Conservation (phyloP, 2,113 vertebrate species). For the Pelobates fuscus region DNA sequence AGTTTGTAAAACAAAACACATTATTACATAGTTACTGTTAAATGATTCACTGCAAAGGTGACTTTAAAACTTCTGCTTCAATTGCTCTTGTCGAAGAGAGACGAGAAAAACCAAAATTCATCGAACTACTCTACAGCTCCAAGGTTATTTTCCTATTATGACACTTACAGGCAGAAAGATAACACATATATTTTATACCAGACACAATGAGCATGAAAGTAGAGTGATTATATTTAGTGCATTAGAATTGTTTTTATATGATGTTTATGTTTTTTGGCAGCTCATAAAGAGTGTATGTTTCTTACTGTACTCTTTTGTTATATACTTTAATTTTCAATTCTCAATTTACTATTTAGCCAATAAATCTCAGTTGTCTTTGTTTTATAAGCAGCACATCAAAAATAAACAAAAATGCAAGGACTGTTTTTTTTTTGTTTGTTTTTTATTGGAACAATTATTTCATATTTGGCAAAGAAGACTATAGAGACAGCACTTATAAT, state of each 20-base stretch:
- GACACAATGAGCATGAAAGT: not conserved
- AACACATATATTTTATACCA: not conserved
- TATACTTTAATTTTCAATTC: no score
- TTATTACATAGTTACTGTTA: not conserved
- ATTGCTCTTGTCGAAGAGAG: slow-evolving; percentile 21
- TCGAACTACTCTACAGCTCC: not conserved
- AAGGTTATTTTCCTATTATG: slow-evolving; percentile 16
- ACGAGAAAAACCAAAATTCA: slow-evolving; percentile 7
- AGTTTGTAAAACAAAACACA: slow-evolving; percentile 17
- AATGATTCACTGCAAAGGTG: slow-evolving; percentile 14
- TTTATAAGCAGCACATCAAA: no score
- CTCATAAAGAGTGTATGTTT: not conserved
- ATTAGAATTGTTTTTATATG: not conserved
- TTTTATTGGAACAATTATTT: no score
- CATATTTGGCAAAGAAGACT: no score
- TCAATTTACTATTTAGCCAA: no score
- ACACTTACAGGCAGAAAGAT: not conserved
- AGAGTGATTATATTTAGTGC: not conserved
- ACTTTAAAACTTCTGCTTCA: not conserved
- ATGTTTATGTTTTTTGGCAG: not conserved
- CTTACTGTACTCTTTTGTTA: no score
- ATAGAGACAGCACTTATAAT: no score
- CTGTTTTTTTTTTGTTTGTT: no score
- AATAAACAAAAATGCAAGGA: no score
- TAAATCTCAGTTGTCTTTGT: no score